These are phyloP conservation scores for Peribatodes rhomboidaria DNA, from an alignment of 2,888 invertebrate species.

Conservation along the genomic window DNA sequence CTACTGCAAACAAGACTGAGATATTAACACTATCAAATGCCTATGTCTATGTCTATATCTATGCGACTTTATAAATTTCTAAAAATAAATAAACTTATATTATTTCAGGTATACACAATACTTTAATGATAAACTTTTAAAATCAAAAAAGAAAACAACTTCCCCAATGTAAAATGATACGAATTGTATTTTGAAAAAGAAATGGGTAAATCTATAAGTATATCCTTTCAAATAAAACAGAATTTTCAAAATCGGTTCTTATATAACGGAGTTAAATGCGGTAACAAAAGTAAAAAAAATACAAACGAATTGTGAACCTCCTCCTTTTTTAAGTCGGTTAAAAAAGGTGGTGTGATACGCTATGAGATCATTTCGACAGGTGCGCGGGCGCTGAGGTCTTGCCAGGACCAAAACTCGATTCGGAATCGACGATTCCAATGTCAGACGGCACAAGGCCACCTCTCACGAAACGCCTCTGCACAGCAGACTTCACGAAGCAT, in stretches of 20 bases:
- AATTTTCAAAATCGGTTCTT: too few relatives aligned
- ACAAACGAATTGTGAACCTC: too few relatives aligned
- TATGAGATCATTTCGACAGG: conserved; percentile 44
- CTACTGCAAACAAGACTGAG: conserved; percentile 30
- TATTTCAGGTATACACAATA: conserved; percentile 4
- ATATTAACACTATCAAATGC: conserved; percentile 15
- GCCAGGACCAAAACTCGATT: conserved; percentile 64
- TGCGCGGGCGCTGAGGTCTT: conserved; percentile 63
- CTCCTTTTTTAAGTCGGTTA: too few relatives aligned
- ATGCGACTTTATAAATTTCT: too few relatives aligned
- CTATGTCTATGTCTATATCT: not conserved
- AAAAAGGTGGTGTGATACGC: conserved; percentile 25
- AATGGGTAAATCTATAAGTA: too few relatives aligned
- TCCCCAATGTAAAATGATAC: too few relatives aligned
- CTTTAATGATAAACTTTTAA: too few relatives aligned
- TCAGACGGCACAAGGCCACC: conserved; percentile 77
- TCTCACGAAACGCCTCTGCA: conserved; percentile 73
- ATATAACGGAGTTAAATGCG: too few relatives aligned
- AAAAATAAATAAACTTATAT: not conserved
- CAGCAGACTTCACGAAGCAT: conserved; percentile 52
- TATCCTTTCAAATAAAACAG: too few relatives aligned
- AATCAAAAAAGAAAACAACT: too few relatives aligned
- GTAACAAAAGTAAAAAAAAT: too few relatives aligned
- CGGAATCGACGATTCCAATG: conserved; percentile 77
- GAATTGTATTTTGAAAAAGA: too few relatives aligned